Percentiles rank a stretch among this genome's conserved stretches.
These are phyloP conservation scores for Pseudoatta argentina DNA, from an alignment of 1,140 invertebrate genomes.

Conservation along the genomic window DNA sequence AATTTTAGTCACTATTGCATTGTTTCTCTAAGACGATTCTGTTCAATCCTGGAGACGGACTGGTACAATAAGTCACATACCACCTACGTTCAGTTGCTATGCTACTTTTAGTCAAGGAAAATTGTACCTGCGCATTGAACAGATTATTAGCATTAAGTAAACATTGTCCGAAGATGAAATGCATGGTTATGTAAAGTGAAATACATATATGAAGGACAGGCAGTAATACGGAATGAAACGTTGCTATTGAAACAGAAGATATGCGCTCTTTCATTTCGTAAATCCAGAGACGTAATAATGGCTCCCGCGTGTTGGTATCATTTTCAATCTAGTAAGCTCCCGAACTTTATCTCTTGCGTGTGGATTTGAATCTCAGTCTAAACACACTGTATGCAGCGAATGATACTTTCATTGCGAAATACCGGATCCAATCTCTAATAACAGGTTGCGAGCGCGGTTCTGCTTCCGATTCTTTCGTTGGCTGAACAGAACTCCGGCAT, in stretches of 20 bases:
- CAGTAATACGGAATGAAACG: constrained; percentile 1
- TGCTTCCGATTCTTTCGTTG: constrained; percentile 5
- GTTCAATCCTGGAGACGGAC: background rate
- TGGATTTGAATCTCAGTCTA: constrained; percentile 16
- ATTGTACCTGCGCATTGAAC: constrained; percentile 12
- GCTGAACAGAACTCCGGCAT: background rate
- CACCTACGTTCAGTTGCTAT: background rate
- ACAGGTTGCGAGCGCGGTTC: constrained; percentile 10
- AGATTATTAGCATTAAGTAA: constrained; percentile 20
- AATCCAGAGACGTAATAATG: constrained; percentile 37
- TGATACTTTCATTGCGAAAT: constrained; percentile 46
- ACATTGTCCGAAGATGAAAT: constrained; percentile 24
- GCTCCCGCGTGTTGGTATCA: constrained; percentile 8
- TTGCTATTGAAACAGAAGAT: constrained; percentile 19
- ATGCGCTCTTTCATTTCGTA: constrained; percentile 30
- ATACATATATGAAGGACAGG: constrained; percentile 25
- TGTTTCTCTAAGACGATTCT: background rate
- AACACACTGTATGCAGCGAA: constrained; percentile 23
- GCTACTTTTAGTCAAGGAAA: constrained; percentile 3
- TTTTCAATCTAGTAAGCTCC: constrained; percentile 17
- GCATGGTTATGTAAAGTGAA: background rate
- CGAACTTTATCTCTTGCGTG: constrained; percentile 31
- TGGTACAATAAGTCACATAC: constrained; percentile 3
- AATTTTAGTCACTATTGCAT: background rate
- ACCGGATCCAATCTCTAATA: constrained; percentile 46